phyloP scores from a whole-genome alignment of 2,113 vertebrate species.

The Pachycephala philippinensis region DNA sequence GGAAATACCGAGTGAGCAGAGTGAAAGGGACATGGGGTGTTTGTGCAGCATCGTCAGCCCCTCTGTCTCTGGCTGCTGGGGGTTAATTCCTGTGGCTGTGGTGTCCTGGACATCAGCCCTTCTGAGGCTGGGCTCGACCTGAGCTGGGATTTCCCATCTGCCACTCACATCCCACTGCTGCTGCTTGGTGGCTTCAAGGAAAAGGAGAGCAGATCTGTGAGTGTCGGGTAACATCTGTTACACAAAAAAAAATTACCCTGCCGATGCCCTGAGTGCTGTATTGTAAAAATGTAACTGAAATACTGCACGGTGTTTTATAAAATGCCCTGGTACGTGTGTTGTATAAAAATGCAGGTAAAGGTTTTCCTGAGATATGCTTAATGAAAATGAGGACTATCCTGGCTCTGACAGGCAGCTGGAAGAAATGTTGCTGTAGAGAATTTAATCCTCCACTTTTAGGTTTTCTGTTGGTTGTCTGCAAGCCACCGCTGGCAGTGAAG shows the following conservation, averaged over 20 bases:
- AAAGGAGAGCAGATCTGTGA: neutral
- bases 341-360: neutral
- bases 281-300: neutral
- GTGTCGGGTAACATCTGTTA: neutral
- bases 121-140: neutral
- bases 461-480: neutral
- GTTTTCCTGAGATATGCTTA: neutral
- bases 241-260: neutral
- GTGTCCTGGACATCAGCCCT: neutral
- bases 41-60: neutral
- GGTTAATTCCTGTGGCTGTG: neutral
- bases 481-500: neutral
- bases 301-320: neutral
- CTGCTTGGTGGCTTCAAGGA: neutral
- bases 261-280: accelerated
- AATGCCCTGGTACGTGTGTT: neutral
- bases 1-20: neutral
- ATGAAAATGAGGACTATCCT: neutral
- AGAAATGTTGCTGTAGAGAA: neutral
- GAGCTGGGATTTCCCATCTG: neutral
- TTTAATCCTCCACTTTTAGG: neutral
- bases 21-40: neutral
- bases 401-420: neutral
- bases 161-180: neutral
- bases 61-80: neutral